Conservation (phyloP, 2,113 vertebrate genomes). For the Mobula hypostoma region DNA sequence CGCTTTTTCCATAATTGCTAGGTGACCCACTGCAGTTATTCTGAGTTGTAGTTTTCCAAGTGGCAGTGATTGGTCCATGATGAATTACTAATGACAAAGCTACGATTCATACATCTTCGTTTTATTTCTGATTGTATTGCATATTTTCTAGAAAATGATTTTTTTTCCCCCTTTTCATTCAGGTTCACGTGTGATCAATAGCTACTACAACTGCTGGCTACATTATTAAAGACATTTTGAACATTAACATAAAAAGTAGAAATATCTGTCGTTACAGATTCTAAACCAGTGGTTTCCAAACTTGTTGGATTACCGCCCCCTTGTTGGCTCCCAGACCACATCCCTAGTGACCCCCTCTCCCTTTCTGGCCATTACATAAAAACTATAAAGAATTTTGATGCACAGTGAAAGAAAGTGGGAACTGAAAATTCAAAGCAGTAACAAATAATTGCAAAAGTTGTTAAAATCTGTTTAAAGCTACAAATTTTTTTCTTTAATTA, state of each 20-base stretch:
- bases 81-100: not conserved
- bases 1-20: not conserved
- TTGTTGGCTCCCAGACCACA: too few relatives aligned
- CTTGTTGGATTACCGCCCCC: too few relatives aligned
- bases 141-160: not conserved
- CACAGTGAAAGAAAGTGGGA: too few relatives aligned
- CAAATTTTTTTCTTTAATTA: too few relatives aligned
- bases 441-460: too few relatives aligned
- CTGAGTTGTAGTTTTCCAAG: not conserved
- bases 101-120: not conserved
- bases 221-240: not conserved
- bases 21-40: not conserved
- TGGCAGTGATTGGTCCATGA: not conserved
- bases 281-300: not conserved
- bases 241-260: not conserved
- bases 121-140: not conserved
- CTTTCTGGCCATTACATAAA: too few relatives aligned
- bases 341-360: too few relatives aligned
- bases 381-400: too few relatives aligned
- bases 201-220: not conserved
- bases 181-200: not conserved
- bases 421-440: too few relatives aligned
- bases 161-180: not conserved
- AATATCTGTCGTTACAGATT: not conserved
- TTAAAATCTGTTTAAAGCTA: too few relatives aligned